Base-by-base conservation (phyloP, 2,888 invertebrate species). In the Serripes groenlandicus region DNA sequence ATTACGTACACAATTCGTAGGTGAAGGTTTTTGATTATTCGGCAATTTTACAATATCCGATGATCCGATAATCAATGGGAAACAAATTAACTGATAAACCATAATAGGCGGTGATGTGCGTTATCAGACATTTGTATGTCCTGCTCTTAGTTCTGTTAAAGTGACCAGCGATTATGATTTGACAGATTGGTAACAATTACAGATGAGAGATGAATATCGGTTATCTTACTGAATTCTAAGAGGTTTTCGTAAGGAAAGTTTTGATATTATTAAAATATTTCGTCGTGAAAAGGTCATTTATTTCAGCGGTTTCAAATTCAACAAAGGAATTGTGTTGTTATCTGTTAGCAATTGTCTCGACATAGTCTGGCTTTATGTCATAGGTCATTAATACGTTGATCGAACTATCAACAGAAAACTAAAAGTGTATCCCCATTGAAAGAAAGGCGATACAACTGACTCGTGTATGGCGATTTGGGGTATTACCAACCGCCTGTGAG, bases 81-180 rank as follows among this genome's bases (percentile, higher is more conserved):
- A 64, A 64, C 64, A 64, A 64, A 64, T 64, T 64, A n/a, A 21
- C 37, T 37, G 64, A 64, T 64, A 64, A 64, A 37, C 64, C 34
- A 1, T 3, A 5, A 23, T 23, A 35, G 64, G 64, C 5, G 64
- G 37, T 21, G 37, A 64, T 64, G 64, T n/a, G 32, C 26, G n/a
- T 64, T 64, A 35, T 64, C 34, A n/a, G 21, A 56, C 34, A 35
- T 18, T 4, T n/a, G n/a, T 35, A 64, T 34, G 37, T 64, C 37
- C 37, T n/a, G 21, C 21, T 15, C 18, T 35, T 35, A 35, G 34
- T 21, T 23, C 18, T 23, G 28, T 18, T 21, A 64, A 23, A 64
- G n/a, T 34, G 64, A 37, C 15, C 64, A 37, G 30, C 64, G 23
- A 64, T 64, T 34, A 37, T 9, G 11, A 35, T 23, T 35, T 64